phyloP scores from a whole-genome alignment of 2,888 invertebrate genomes.

The Cartodere bifasciata region DNA sequence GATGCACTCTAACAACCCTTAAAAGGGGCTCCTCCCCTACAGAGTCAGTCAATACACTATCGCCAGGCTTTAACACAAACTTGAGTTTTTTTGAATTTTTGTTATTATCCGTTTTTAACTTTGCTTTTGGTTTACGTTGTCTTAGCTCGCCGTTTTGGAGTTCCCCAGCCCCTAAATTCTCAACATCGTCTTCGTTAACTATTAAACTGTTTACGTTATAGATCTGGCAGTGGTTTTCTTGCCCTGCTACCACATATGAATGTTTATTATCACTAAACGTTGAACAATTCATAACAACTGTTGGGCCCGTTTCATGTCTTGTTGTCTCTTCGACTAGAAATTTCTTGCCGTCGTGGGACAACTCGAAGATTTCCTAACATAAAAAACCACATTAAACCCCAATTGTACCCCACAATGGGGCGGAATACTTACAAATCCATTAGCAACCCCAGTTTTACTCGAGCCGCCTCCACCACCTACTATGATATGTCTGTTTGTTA shows the following conservation, averaged over 20 bases:
- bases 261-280: conserved; percentile 59
- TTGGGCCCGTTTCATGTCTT: conserved; percentile 77
- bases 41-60: conserved; percentile 79
- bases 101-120: conserved; percentile 40
- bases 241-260: conserved; percentile 75
- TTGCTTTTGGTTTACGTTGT: conserved; percentile 43
- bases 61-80: conserved; percentile 62
- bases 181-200: conserved; percentile 31
- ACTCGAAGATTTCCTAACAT: conserved; percentile 79
- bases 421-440: conserved; percentile 77
- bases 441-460: conserved; percentile 92
- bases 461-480: conserved; percentile 97
- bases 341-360: conserved; percentile 70
- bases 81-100: conserved; percentile 50
- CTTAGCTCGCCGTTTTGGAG: conserved; percentile 31
- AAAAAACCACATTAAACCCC: conserved; percentile 2
- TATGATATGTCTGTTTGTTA: conserved; percentile 84
- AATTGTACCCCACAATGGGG: neutral
- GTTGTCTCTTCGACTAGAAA: conserved; percentile 81
- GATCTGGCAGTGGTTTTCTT: conserved; percentile 82
- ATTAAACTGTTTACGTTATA: conserved; percentile 52
- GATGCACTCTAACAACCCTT: conserved; percentile 61
- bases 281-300: conserved; percentile 86
- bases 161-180: conserved; percentile 27
- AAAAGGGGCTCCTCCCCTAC: conserved; percentile 67